phyloP scores from a whole-genome alignment of 1,140 invertebrate species.

The Druon quercuslanigerum region DNA sequence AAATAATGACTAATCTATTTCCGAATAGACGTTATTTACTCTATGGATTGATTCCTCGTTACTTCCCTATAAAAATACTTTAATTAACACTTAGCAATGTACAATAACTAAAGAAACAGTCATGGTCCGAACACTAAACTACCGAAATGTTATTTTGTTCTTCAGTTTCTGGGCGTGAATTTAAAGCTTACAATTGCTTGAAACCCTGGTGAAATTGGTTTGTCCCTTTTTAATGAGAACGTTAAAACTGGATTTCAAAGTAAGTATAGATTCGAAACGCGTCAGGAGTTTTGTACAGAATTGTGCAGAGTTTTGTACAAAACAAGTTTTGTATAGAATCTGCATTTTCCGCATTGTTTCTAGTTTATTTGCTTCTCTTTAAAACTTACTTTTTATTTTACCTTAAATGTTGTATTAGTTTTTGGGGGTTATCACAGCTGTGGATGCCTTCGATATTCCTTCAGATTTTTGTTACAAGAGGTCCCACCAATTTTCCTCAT shows the following conservation, averaged over 20 bases:
- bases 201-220: not conserved
- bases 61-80: too few species aligned
- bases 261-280: not conserved
- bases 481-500: slow-evolving; percentile 99
- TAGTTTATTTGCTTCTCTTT: slow-evolving; percentile 40
- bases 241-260: not conserved
- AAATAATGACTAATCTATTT: too few species aligned
- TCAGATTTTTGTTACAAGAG: slow-evolving; percentile 84
- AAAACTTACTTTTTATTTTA: slow-evolving; percentile 48
- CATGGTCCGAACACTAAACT: too few species aligned
- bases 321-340: not conserved
- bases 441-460: slow-evolving; percentile 58
- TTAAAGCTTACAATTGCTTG: not conserved
- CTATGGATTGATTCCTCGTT: too few species aligned
- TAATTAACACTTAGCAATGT: too few species aligned
- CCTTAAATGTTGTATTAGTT: slow-evolving; percentile 59
- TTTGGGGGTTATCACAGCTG: slow-evolving; percentile 72
- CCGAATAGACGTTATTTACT: too few species aligned
- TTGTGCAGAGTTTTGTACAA: too few species aligned
- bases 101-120: too few species aligned
- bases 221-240: not conserved
- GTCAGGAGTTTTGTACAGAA: too few species aligned
- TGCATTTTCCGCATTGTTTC: not conserved
- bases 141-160: not conserved
- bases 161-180: not conserved